phyloP scores from a whole-genome alignment of 2,113 vertebrate species.

The Emydura subglobosa region DNA sequence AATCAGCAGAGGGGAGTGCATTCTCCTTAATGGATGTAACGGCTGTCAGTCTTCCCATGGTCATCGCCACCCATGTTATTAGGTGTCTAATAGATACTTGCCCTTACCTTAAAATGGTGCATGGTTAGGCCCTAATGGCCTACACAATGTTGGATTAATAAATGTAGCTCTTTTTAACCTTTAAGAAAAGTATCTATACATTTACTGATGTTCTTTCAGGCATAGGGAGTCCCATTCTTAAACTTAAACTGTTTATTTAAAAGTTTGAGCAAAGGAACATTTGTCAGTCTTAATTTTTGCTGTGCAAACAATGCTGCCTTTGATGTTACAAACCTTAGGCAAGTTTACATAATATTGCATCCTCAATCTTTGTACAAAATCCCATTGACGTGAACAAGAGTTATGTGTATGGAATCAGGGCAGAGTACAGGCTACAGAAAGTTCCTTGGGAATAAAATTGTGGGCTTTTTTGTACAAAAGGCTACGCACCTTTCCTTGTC shows the following conservation, averaged over 20 bases:
- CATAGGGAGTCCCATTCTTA: background rate
- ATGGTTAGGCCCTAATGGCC: background rate
- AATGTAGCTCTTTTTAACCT: background rate
- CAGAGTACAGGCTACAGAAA: background rate
- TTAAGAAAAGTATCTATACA: background rate
- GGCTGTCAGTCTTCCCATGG: fast-evolving
- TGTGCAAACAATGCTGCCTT: background rate
- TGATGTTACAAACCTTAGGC: background rate
- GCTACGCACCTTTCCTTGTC: background rate
- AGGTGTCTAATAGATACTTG: fast-evolving
- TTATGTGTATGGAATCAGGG: background rate
- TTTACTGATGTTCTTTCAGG: conserved; percentile 10
- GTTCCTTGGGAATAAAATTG: background rate
- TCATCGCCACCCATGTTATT: fast-evolving
- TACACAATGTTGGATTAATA: background rate
- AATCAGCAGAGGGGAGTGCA: background rate
- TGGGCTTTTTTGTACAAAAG: conserved; percentile 1
- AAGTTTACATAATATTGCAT: background rate
- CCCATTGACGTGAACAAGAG: background rate
- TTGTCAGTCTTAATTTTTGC: conserved; percentile 45
- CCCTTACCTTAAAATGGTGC: fast-evolving
- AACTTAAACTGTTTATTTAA: conserved; percentile 27
- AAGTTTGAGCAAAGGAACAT: conserved; percentile 31
- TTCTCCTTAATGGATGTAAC: background rate
- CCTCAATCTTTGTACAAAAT: background rate